These are phyloP conservation scores for Leptobrachium ailaonicum DNA, from an alignment of 2,113 vertebrate species.

Conservation along the genomic window DNA sequence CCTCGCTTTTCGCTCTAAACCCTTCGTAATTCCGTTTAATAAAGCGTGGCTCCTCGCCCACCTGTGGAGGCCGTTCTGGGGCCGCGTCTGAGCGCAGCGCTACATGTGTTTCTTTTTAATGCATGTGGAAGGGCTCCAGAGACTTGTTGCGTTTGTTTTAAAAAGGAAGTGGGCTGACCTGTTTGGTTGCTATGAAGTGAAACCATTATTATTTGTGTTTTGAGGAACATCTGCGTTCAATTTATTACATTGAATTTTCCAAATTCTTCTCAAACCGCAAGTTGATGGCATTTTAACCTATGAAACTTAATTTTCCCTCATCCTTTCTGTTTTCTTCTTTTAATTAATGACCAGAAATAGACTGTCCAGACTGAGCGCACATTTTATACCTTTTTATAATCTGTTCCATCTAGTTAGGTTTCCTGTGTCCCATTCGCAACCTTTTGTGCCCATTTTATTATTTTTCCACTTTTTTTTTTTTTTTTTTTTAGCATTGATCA, in stretches of 20 bases:
- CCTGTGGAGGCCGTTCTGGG: constrained; percentile 35
- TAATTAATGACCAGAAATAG: background rate
- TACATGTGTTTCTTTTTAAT: constrained; percentile 46
- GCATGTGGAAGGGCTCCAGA: constrained; percentile 61
- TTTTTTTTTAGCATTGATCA: no score
- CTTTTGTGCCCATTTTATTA: no score
- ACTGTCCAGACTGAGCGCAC: background rate
- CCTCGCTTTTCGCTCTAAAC: constrained; percentile 30
- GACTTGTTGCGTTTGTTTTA: constrained; percentile 68
- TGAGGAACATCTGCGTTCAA: constrained; percentile 70
- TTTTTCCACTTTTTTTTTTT: no score
- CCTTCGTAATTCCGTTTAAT: constrained; percentile 10
- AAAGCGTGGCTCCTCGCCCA: constrained; percentile 29
- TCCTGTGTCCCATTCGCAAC: background rate
- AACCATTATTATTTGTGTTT: constrained; percentile 69
- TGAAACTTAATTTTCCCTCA: background rate
- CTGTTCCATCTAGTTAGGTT: background rate
- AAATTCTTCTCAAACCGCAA: constrained; percentile 62
- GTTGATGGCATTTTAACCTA: constrained; percentile 53
- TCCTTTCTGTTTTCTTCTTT: background rate
- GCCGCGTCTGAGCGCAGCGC: constrained; percentile 6
- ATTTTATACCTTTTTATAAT: background rate
- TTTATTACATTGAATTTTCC: constrained; percentile 69
- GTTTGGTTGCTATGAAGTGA: constrained; percentile 76
- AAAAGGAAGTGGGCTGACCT: constrained; percentile 77